Conservation (phyloP, 2,797 vertebrate species). For the Anolis apletophallus region DNA sequence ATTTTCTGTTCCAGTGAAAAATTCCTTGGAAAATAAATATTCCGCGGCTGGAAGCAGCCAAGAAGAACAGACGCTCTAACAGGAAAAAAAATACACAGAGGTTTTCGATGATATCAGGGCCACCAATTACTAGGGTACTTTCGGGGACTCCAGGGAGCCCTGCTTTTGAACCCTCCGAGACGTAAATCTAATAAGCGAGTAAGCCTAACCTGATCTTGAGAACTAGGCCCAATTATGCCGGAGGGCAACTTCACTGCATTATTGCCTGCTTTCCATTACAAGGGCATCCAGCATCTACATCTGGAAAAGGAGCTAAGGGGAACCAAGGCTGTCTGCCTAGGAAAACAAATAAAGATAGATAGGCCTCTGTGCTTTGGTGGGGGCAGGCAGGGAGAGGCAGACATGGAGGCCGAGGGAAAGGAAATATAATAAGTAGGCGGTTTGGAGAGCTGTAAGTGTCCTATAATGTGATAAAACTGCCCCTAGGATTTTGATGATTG, state of each 20-base stretch:
- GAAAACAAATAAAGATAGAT: conserved; percentile 87
- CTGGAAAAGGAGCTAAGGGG: conserved; percentile 81
- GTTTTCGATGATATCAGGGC: conserved; percentile 84
- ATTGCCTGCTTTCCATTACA: conserved; percentile 85
- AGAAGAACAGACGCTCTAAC: conserved; percentile 78
- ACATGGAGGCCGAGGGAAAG: conserved; percentile 63
- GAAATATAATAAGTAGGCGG: conserved; percentile 85
- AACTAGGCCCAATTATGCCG: conserved; percentile 80
- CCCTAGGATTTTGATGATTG: conserved; percentile 82
- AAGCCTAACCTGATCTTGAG: conserved; percentile 83
- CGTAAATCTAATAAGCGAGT: conserved; percentile 84
- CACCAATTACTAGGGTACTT: conserved; percentile 83
- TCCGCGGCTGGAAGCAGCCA: conserved; percentile 73
- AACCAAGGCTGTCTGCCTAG: conserved; percentile 83
- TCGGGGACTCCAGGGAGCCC: conserved; percentile 79
- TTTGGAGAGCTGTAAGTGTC: conserved; percentile 83
- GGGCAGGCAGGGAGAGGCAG: conserved; percentile 53
- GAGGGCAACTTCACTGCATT: conserved; percentile 82
- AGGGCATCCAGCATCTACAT: conserved; percentile 81
- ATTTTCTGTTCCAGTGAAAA: conserved; percentile 81
- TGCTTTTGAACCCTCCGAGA: conserved; percentile 80
- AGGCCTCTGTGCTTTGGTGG: conserved; percentile 75
- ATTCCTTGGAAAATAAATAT: conserved; percentile 80
- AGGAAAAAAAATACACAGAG: conserved; percentile 78
- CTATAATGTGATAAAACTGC: conserved; percentile 84